Conservation (phyloP, 2,888 invertebrate species). For the Branchipolynoe longqiensis region DNA sequence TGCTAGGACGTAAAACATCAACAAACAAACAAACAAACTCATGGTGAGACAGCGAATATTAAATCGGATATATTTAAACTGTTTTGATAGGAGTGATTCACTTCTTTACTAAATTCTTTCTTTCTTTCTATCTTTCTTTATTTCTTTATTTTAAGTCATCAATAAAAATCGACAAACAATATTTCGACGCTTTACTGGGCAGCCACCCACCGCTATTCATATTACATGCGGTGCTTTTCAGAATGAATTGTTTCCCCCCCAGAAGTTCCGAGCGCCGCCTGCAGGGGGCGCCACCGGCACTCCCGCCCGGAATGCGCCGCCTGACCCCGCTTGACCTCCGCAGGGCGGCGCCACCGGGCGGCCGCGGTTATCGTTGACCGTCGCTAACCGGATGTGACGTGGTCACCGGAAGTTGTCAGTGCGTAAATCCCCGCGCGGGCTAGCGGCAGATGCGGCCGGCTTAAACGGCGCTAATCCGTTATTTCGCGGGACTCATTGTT, state of each 20-base stretch:
- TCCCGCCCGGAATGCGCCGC: neutral
- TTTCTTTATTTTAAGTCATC: too few species aligned
- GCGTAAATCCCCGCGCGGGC: constrained; percentile 43
- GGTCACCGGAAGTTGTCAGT: constrained; percentile 20
- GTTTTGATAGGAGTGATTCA: too few species aligned
- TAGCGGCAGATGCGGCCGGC: constrained; percentile 41
- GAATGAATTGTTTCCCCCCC: constrained; percentile 52
- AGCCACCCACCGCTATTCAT: neutral
- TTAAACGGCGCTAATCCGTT: constrained; percentile 48
- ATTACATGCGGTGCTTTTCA: constrained; percentile 16
- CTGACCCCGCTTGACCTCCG: constrained; percentile 21
- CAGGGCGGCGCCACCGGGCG: constrained; percentile 13
- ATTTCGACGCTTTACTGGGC: constrained; percentile 3
- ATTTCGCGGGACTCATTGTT: constrained; percentile 51
- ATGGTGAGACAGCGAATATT: too few species aligned
- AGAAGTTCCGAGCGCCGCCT: neutral
- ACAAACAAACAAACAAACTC: too few species aligned
- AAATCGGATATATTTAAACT: too few species aligned
- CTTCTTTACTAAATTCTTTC: too few species aligned
- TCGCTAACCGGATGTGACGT: constrained; percentile 41
- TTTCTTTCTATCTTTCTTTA: too few species aligned
- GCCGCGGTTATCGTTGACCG: constrained; percentile 33
- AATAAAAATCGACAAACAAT: constrained; percentile 9
- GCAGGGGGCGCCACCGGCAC: constrained; percentile 11
- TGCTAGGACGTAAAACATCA: too few species aligned